phyloP scores from a whole-genome alignment of 2,888 invertebrate species.

The Corythucha ciliata region DNA sequence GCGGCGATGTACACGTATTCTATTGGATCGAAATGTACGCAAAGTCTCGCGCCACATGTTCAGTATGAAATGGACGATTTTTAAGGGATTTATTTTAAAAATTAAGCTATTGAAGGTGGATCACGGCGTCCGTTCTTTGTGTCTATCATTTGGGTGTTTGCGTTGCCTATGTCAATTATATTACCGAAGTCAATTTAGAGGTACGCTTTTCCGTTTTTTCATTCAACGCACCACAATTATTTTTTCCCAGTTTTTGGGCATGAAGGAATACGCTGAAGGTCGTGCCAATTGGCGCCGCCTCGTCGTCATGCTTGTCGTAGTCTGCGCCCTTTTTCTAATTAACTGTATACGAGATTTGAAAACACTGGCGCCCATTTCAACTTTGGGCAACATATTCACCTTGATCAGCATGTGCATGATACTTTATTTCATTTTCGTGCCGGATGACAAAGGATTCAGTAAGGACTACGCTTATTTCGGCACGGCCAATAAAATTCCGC shows the following conservation, averaged over 20 bases:
- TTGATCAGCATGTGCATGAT: constrained; percentile 11
- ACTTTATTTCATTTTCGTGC: constrained; percentile 9
- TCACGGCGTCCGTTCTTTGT: no score
- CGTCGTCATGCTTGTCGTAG: constrained; percentile 1
- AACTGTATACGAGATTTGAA: constrained; percentile 15
- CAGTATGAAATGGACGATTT: no score
- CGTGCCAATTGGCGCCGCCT: neutral
- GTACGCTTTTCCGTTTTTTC: constrained; percentile 38
- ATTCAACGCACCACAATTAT: no score
- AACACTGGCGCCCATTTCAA: constrained; percentile 6
- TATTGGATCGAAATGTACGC: no score
- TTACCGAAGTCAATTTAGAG: constrained; percentile 55
- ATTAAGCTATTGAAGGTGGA: no score
- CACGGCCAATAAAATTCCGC: constrained; percentile 41
- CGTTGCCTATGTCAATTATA: constrained; percentile 71
- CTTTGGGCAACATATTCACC: constrained; percentile 13
- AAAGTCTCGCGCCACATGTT: no score
- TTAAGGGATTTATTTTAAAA: no score
- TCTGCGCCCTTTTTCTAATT: no score
- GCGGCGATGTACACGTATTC: constrained; percentile 18
- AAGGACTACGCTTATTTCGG: constrained; percentile 29
- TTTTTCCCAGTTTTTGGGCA: no score
- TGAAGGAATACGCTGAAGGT: no score
- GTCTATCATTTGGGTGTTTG: constrained; percentile 80
- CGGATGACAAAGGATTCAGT: constrained; percentile 6